Base-by-base conservation (phyloP, 2,113 vertebrate species). In the Petrocephalus zakoni region DNA sequence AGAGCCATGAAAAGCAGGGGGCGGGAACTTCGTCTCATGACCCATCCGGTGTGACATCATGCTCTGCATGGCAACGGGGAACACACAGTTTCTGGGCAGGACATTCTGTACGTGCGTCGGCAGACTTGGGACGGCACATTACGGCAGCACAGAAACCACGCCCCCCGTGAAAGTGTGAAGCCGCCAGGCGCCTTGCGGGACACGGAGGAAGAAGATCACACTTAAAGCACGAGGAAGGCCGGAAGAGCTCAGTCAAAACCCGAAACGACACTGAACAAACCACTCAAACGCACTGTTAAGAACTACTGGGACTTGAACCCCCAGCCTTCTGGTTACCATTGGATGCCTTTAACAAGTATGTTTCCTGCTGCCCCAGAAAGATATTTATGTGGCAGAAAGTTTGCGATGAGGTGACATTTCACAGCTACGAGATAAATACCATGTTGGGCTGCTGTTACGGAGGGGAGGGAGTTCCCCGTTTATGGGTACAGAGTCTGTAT, bases 11-110 rank as follows among this genome's bases (percentile, higher is more conserved):
- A 81, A 53, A 49, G 17, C 25, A 25, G n/a, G 19, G 81, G 46
- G 78, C 13, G 42, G 81, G 81, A 22, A 7, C 49, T 55, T 37
- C 25, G 25, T 53, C 51, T 55, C 47, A 29, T 85, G 11, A 55
- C 51, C 37, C 21, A 15, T 88, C 47, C 5, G 49, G 15, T 22
- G 51, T 88, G 68, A 75, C 68, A 56, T 55, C 49, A 81, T 51
- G 51, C 5, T 37, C 87, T 55, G 47, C 47, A 88, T 37, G 68
- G 49, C 68, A 49, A 52, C 51, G 55, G 68, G 22, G 17, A 46
- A 87, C 64, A 75, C 58, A 64, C 61, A 87, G 25, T 17, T 88
- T 87, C 25, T 87, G 4, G 47, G 25, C 61, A 51, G 87, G n/a
- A 52, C 37, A 51, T 51, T 81, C 37, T 88, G 87, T 42, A 53